Percentiles rank a stretch among this genome's conserved stretches.
Evolutionary conservation across 2,888 invertebrate species (phyloP).

Genomic region (Abscondita cerata): DNA sequence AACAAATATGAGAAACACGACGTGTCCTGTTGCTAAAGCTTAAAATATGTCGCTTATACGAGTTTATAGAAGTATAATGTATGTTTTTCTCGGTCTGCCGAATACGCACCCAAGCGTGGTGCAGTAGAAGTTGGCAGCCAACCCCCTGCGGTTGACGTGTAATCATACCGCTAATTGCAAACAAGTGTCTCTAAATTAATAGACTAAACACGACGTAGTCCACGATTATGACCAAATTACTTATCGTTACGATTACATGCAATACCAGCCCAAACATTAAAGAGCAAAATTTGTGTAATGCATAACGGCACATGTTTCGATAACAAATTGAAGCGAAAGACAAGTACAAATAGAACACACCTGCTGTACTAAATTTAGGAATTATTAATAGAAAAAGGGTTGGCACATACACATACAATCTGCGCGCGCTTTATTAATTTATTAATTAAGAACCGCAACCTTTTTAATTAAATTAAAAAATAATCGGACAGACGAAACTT

Average conservation of each 20-base stretch:
- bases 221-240: constrained; percentile 8
- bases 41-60: constrained; percentile 11
- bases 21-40: constrained; percentile 16
- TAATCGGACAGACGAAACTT: neutral
- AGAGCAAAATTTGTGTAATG: constrained; percentile 9
- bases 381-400: constrained; percentile 8
- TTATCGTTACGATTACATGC: neutral
- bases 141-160: constrained; percentile 43
- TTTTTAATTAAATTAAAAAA: neutral
- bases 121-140: constrained; percentile 33
- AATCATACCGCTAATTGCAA: constrained; percentile 43
- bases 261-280: too few relatives aligned
- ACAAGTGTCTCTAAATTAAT: constrained; percentile 39
- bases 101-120: constrained; percentile 27
- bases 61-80: constrained; percentile 26
- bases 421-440: neutral
- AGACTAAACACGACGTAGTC: constrained; percentile 29
- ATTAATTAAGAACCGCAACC: neutral
- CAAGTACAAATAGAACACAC: constrained; percentile 14
- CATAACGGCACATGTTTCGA: constrained; percentile 18
- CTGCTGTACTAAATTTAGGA: constrained; percentile 7
- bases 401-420: neutral
- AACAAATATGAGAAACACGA: constrained; percentile 10
- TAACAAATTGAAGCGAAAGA: constrained; percentile 15
- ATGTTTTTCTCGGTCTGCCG: constrained; percentile 26